Evolutionary conservation across 2,113 vertebrate species (phyloP).

Genomic region (Zosterops borbonicus): DNA sequence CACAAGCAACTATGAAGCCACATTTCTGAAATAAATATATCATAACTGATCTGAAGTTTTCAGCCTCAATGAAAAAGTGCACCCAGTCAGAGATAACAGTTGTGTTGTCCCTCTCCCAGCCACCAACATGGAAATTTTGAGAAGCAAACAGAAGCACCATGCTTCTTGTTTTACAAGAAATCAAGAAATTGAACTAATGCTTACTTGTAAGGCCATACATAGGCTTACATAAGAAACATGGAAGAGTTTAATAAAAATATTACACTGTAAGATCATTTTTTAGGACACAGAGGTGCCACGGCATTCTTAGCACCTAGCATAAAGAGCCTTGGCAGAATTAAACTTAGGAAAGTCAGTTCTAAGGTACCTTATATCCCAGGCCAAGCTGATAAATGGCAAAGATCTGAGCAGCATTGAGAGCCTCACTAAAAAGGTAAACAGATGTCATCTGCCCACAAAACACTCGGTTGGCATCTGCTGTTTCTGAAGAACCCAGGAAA

Average conservation of each 20-base stretch:
- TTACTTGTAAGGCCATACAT: background rate
- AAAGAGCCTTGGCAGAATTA: background rate
- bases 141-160: background rate
- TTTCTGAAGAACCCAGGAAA: slow-evolving; percentile 97
- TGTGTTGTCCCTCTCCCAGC: background rate
- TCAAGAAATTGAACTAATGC: background rate
- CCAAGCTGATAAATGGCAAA: slow-evolving; percentile 97
- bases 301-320: background rate
- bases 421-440: slow-evolving; percentile 94
- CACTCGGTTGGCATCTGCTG: slow-evolving; percentile 92
- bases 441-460: slow-evolving; percentile 98
- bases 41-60: background rate
- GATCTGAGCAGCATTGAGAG: slow-evolving; percentile 95
- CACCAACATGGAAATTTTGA: background rate
- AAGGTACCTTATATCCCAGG: slow-evolving; percentile 90
- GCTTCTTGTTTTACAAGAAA: background rate
- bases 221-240: background rate
- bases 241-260: background rate
- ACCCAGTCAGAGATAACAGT: background rate
- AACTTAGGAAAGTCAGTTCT: background rate
- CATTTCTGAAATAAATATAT: background rate
- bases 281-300: rapidly evolving
- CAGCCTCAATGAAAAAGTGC: background rate
- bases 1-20: background rate
- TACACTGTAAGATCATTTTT: background rate